These are phyloP conservation scores for Bergia sp. DNA, from an alignment of 92 coral and sea anemone genomes.

Conservation along the genomic window DNA sequence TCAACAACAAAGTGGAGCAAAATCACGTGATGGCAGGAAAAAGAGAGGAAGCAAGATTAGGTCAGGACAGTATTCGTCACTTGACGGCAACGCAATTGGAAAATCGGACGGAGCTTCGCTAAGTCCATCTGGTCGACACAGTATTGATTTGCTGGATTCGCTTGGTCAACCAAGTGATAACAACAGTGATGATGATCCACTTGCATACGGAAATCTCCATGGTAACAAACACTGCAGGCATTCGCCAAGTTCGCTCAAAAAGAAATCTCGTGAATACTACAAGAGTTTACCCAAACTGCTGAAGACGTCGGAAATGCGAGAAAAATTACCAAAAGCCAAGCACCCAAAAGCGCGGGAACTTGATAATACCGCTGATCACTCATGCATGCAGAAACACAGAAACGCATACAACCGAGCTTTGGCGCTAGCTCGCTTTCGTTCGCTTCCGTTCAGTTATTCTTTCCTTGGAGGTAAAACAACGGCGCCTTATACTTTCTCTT, in stretches of 20 bases:
- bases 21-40: neutral
- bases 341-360: slow-evolving; percentile 29
- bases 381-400: slow-evolving; percentile 71
- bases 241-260: slow-evolving; percentile 37
- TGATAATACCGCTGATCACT: slow-evolving; percentile 56
- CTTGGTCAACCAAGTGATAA: slow-evolving; percentile 22
- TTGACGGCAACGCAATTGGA: neutral
- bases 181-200: slow-evolving; percentile 26
- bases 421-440: slow-evolving; percentile 70
- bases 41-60: neutral
- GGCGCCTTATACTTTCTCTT: slow-evolving; percentile 64
- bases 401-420: slow-evolving; percentile 81
- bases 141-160: neutral
- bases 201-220: slow-evolving; percentile 47
- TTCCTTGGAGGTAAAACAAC: slow-evolving; percentile 58
- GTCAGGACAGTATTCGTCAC: neutral
- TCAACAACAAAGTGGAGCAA: neutral
- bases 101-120: neutral
- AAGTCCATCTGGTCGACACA: neutral
- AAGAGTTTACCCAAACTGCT: slow-evolving; percentile 72
- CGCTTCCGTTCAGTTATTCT: slow-evolving; percentile 63
- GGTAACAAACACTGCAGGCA: slow-evolving; percentile 79
- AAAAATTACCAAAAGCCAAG: slow-evolving; percentile 52
- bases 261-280: slow-evolving; percentile 69
- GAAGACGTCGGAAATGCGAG: slow-evolving; percentile 74